Percentiles rank a stretch among this genome's conserved stretches.
These are phyloP conservation scores for Nomada hirtipes DNA, from an alignment of 2,888 invertebrate genomes.

Conservation along the genomic window DNA sequence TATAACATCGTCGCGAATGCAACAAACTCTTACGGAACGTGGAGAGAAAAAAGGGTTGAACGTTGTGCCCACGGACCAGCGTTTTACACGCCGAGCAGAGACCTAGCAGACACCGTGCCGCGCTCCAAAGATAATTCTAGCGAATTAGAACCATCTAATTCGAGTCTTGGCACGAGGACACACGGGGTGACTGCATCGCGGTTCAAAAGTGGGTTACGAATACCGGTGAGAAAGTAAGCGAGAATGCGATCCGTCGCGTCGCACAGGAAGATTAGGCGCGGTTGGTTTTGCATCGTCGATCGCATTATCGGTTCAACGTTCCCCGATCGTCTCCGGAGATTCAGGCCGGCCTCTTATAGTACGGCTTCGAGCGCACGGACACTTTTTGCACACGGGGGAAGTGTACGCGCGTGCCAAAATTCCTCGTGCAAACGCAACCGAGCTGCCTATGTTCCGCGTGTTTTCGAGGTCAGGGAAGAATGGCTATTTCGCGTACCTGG, in stretches of 20 bases:
- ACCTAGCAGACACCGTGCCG: not conserved
- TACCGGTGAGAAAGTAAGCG: conserved; percentile 69
- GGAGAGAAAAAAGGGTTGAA: not conserved
- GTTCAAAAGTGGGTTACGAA: conserved; percentile 69
- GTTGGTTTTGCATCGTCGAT: conserved; percentile 45
- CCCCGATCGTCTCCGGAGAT: conserved; percentile 29
- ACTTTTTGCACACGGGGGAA: conserved; percentile 25
- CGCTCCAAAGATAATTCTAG: conserved; percentile 36
- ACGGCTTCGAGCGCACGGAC: conserved; percentile 48
- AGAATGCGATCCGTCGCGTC: conserved; percentile 52
- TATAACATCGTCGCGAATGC: not conserved
- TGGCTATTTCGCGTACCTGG: conserved; percentile 54
- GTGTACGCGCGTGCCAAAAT: conserved; percentile 68
- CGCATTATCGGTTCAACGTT: conserved; percentile 32
- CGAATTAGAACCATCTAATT: conserved; percentile 61
- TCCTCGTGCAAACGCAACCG: conserved; percentile 58
- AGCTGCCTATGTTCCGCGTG: conserved; percentile 36
- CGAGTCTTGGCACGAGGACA: conserved; percentile 60
- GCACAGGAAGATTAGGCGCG: conserved; percentile 61
- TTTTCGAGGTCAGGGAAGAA: conserved; percentile 68
- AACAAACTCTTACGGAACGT: too few relatives aligned
- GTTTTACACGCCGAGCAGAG: not conserved
- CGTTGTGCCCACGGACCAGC: too few relatives aligned
- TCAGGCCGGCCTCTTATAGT: conserved; percentile 39
- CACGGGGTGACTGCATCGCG: conserved; percentile 54